These are phyloP conservation scores for Amblyraja radiata DNA, from an alignment of 2,797 vertebrate genomes.

Conservation along the genomic window DNA sequence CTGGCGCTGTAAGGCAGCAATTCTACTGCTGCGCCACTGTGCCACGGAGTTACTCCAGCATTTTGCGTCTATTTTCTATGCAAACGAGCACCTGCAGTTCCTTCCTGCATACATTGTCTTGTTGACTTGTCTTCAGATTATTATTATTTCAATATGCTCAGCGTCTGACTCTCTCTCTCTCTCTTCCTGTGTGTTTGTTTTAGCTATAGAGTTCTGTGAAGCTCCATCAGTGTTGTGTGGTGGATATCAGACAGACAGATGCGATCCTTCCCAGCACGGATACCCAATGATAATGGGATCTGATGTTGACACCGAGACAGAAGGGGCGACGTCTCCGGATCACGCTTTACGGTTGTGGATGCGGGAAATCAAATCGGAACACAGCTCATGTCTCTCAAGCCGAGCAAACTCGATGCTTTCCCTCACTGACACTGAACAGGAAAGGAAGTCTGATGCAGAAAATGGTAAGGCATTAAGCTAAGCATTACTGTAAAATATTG, in stretches of 20 bases:
- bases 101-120: not conserved
- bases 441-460: conserved; percentile 90
- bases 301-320: conserved; percentile 85
- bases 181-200: conserved; percentile 40
- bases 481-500: not conserved
- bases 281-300: conserved; percentile 82
- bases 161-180: conserved; percentile 1
- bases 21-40: no score
- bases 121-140: not conserved
- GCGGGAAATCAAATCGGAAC: conserved; percentile 87
- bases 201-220: conserved; percentile 87
- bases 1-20: no score
- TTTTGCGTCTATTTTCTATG: no score
- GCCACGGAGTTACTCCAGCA: no score
- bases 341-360: conserved; percentile 91
- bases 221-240: conserved; percentile 71
- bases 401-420: conserved; percentile 91
- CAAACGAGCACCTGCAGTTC: no score
- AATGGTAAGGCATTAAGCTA: conserved; percentile 69
- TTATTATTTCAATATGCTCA: not conserved
- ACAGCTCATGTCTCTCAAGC: conserved; percentile 90
- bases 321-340: conserved; percentile 79
- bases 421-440: conserved; percentile 94
- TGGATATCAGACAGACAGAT: conserved; percentile 72
- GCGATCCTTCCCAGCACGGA: conserved; percentile 62